These are phyloP conservation scores for Monochamus saltuarius DNA, from an alignment of 1,140 invertebrate genomes.

Conservation along the genomic window DNA sequence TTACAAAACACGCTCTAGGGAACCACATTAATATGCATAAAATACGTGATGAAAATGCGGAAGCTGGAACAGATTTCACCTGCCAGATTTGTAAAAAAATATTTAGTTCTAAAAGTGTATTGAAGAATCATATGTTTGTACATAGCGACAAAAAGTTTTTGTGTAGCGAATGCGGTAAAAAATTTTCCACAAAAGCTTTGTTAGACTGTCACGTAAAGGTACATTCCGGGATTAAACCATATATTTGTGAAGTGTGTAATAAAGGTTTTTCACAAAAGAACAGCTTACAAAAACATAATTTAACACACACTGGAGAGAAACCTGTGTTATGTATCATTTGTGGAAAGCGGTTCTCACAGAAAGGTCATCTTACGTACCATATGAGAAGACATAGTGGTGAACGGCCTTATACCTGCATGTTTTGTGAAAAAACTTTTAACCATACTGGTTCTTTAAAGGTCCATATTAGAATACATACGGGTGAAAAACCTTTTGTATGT, in stretches of 20 bases:
- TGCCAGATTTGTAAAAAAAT: constrained; percentile 25
- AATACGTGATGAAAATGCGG: constrained; percentile 9
- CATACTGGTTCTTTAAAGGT: constrained; percentile 54
- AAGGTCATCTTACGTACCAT: constrained; percentile 67
- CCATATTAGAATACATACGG: constrained; percentile 68
- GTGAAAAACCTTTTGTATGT: constrained; percentile 45
- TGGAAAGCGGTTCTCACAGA: constrained; percentile 67
- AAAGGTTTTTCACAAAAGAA: constrained; percentile 72
- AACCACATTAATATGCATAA: constrained; percentile 23
- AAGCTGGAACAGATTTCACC: constrained; percentile 11
- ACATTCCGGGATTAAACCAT: constrained; percentile 67
- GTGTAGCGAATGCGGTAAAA: constrained; percentile 41
- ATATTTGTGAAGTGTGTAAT: constrained; percentile 66
- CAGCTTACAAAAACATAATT: constrained; percentile 58
- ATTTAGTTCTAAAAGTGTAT: constrained; percentile 20
- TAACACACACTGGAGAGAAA: constrained; percentile 69
- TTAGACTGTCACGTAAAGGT: constrained; percentile 34
- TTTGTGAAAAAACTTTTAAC: constrained; percentile 35
- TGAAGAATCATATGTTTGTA: constrained; percentile 27
- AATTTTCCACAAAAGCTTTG: constrained; percentile 29
- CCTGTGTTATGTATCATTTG: constrained; percentile 76
- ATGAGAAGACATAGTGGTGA: constrained; percentile 61
- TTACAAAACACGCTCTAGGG: constrained; percentile 15
- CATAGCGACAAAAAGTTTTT: constrained; percentile 44
- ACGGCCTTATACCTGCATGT: constrained; percentile 38